These are phyloP conservation scores for Sciaenops ocellatus DNA, from an alignment of 2,797 vertebrate genomes.

Conservation along the genomic window DNA sequence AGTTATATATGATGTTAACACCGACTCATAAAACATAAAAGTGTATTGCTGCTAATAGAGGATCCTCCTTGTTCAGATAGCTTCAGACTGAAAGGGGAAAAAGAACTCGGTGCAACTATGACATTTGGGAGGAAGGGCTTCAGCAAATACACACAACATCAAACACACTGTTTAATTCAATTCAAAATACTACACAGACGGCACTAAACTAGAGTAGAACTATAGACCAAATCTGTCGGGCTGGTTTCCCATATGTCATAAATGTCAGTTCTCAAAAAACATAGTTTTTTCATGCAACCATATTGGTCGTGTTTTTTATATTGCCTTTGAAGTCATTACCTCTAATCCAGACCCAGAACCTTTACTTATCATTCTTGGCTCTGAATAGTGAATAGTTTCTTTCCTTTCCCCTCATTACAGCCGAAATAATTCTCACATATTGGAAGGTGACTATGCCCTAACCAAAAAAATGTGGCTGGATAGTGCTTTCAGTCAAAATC, in stretches of 20 bases:
- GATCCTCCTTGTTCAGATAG: not conserved
- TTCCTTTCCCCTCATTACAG: not conserved
- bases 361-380: not conserved
- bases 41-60: not conserved
- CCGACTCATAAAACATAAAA: rapidly evolving
- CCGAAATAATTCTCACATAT: not conserved
- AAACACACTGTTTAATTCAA: constrained; percentile 10
- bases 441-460: not conserved
- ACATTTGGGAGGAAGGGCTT: constrained; percentile 19
- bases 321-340: not conserved
- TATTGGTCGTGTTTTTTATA: not conserved
- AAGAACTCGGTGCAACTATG: not conserved
- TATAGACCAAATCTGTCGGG: not conserved
- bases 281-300: not conserved
- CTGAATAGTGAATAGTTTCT: not conserved
- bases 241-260: constrained; percentile 18
- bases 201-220: constrained; percentile 7
- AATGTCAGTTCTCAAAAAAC: constrained; percentile 12
- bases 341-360: constrained; percentile 18
- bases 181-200: not conserved
- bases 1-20: not conserved
- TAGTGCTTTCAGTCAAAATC: not conserved
- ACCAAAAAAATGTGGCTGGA: not conserved
- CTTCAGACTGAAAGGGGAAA: not conserved
- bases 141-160: constrained; percentile 1